Percentiles rank a stretch among this genome's conserved stretches.
These are phyloP conservation scores for Diorhabda carinulata DNA, from an alignment of 1,140 invertebrate genomes.

Conservation along the genomic window DNA sequence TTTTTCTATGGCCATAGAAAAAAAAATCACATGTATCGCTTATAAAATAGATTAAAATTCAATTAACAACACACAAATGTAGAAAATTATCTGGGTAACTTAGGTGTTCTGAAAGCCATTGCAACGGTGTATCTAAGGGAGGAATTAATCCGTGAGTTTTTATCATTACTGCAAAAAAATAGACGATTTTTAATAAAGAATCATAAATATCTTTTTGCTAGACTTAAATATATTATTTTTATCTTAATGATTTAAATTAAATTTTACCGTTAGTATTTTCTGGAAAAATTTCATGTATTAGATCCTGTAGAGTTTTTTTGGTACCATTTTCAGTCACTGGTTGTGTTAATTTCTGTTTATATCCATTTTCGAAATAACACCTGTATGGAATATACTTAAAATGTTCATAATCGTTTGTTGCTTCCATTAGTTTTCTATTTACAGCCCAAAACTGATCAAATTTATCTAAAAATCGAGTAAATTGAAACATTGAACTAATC, in stretches of 20 bases:
- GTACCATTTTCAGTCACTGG: slow-evolving; percentile 71
- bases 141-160: slow-evolving; percentile 87
- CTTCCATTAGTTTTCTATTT: slow-evolving; percentile 92
- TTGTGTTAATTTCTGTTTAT: slow-evolving; percentile 72
- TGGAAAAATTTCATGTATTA: slow-evolving; percentile 69
- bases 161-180: slow-evolving; percentile 63
- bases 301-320: slow-evolving; percentile 67
- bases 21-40: background rate
- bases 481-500: too few relatives aligned
- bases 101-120: slow-evolving; percentile 96
- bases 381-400: slow-evolving; percentile 93
- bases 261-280: slow-evolving; percentile 53
- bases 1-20: slow-evolving; percentile 4
- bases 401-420: slow-evolving; percentile 64
- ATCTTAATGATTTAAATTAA: background rate
- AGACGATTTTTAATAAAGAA: background rate
- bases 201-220: background rate
- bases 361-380: slow-evolving; percentile 77
- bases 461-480: slow-evolving; percentile 64
- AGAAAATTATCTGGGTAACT: slow-evolving; percentile 99
- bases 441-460: slow-evolving; percentile 99
- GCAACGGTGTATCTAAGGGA: slow-evolving; percentile 84
- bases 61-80: slow-evolving; percentile 64
- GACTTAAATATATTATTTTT: slow-evolving; percentile 16
- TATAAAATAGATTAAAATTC: background rate